A percentile compares a stretch with the other conserved stretches of the same genome.
Conservation (phyloP, 2,113 vertebrate species). For the Lamprotornis superbus region DNA sequence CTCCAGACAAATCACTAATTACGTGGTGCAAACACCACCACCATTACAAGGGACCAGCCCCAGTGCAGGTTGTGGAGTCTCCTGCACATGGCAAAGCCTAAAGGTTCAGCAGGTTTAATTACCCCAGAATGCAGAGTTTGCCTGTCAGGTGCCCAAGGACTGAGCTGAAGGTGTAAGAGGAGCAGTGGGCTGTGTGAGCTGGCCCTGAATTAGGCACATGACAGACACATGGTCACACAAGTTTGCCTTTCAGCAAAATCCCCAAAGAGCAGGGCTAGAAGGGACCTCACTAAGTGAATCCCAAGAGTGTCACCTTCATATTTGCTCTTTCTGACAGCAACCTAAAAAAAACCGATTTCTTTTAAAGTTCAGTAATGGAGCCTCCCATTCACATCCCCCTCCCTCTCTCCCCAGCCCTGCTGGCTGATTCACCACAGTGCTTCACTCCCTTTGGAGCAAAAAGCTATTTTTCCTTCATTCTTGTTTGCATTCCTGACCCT, state of each 20-base stretch:
- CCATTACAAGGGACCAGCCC: background rate
- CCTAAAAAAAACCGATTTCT: background rate
- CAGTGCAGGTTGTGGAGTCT: background rate
- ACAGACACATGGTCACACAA: fast-evolving
- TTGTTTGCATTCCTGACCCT: background rate
- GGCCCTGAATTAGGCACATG: background rate
- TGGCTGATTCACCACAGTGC: background rate
- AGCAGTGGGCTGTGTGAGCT: background rate
- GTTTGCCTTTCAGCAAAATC: background rate
- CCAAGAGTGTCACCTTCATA: background rate
- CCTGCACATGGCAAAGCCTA: background rate
- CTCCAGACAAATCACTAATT: too few species aligned
- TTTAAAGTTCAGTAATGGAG: background rate
- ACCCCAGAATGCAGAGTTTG: background rate
- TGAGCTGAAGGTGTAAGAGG: background rate
- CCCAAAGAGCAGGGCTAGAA: background rate
- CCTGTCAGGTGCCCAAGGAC: background rate
- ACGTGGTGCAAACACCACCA: too few species aligned
- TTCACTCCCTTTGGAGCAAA: background rate
- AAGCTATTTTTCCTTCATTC: background rate
- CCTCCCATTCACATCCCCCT: background rate
- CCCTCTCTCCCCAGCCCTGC: background rate
- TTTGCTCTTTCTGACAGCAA: background rate
- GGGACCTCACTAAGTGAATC: background rate
- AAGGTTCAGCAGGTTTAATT: background rate